Conservation (phyloP, 2,113 vertebrate genomes). For the Osmerus mordax region DNA sequence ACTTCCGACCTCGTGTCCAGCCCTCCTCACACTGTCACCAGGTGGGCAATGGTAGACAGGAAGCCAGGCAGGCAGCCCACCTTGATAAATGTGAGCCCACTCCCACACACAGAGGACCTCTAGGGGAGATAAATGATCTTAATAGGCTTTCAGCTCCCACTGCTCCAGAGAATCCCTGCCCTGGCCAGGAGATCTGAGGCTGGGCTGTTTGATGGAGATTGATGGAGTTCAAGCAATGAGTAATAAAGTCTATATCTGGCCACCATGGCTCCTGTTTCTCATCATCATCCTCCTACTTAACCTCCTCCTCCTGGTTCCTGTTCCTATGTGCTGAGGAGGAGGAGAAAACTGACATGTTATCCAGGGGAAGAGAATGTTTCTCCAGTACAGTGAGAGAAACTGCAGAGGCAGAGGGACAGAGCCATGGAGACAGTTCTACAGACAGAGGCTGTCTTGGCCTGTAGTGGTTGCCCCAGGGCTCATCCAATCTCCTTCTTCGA, state of each 20-base stretch:
- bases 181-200: slow-evolving; percentile 1
- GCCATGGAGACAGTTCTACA: too few relatives aligned
- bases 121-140: slow-evolving; percentile 31
- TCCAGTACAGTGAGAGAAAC: too few relatives aligned
- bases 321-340: not conserved
- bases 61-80: slow-evolving; percentile 9
- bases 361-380: too few relatives aligned
- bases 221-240: slow-evolving; percentile 15
- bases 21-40: slow-evolving; percentile 23
- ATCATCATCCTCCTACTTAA: not conserved
- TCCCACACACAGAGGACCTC: slow-evolving; percentile 15
- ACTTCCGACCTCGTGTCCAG: slow-evolving; percentile 6
- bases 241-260: slow-evolving; percentile 39
- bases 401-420: too few relatives aligned
- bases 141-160: slow-evolving; percentile 39
- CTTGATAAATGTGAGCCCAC: slow-evolving; percentile 39
- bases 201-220: slow-evolving; percentile 15
- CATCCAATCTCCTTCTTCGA: too few relatives aligned
- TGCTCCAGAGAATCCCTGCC: slow-evolving; percentile 33
- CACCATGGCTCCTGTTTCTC: not conserved
- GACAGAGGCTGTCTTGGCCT: too few relatives aligned
- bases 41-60: slow-evolving; percentile 8
- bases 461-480: too few relatives aligned
- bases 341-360: not conserved
- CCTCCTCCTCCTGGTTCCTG: too few relatives aligned